Conservation (phyloP, 1,140 invertebrate genomes). For the Drosophila sproati region DNA sequence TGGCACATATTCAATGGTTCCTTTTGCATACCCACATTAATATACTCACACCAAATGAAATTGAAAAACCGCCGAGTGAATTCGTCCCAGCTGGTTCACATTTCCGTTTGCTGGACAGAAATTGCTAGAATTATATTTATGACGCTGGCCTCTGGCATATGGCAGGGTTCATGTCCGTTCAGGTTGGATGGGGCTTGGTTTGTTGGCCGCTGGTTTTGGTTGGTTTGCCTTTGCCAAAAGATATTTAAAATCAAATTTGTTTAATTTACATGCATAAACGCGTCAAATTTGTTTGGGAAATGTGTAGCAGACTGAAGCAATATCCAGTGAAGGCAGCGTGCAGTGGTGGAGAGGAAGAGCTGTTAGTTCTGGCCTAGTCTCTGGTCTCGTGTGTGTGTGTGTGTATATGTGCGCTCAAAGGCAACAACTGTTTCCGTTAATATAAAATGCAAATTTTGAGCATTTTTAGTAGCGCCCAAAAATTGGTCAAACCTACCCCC, state of each 20-base stretch:
- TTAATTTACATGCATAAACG: constrained; percentile 83
- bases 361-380: constrained; percentile 4
- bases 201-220: constrained; percentile 26
- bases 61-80: constrained; percentile 66
- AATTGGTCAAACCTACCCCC: constrained; percentile 41
- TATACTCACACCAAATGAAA: constrained; percentile 50
- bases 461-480: constrained; percentile 70
- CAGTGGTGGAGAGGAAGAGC: not conserved
- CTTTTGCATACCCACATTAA: constrained; percentile 58
- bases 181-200: constrained; percentile 1
- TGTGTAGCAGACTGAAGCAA: constrained; percentile 51
- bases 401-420: constrained; percentile 67
- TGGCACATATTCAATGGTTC: constrained; percentile 31
- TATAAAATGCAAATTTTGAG: constrained; percentile 82
- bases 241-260: constrained; percentile 84
- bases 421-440: constrained; percentile 83
- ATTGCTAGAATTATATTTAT: constrained; percentile 60
- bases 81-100: constrained; percentile 39
- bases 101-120: constrained; percentile 42
- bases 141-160: constrained; percentile 21
- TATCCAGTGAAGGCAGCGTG: constrained; percentile 5
- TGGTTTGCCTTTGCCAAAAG: constrained; percentile 62
- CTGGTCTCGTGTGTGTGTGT: constrained; percentile 30
- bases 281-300: constrained; percentile 81
- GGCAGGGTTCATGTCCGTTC: constrained; percentile 2